These are phyloP conservation scores for Hololepta plana DNA, from an alignment of 2,888 invertebrate genomes.

Conservation along the genomic window DNA sequence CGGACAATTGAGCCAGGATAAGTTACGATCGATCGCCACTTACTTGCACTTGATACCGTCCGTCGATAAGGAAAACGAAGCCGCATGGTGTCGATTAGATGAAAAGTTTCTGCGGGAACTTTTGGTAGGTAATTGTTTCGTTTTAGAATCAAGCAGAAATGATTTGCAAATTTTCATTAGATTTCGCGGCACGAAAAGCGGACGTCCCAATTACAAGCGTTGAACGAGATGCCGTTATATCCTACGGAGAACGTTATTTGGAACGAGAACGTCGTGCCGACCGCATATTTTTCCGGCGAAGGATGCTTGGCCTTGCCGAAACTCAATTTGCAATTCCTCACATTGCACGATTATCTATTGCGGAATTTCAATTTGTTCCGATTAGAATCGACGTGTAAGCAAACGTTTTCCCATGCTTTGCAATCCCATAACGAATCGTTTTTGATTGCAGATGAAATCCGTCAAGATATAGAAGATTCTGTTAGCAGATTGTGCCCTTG, in stretches of 20 bases:
- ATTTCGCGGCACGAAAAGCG: slow-evolving; percentile 74
- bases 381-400: slow-evolving; percentile 90
- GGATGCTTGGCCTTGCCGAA: slow-evolving; percentile 92
- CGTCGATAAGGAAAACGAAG: slow-evolving; percentile 41
- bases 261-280: slow-evolving; percentile 98
- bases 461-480: slow-evolving; percentile 96
- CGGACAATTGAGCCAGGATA: slow-evolving; percentile 47
- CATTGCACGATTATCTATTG: slow-evolving; percentile 91
- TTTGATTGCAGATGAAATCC: slow-evolving; percentile 70
- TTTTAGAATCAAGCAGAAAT: no score
- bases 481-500: slow-evolving; percentile 90
- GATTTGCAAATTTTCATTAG: slow-evolving; percentile 30
- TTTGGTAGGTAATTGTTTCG: slow-evolving; percentile 49
- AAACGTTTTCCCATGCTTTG: slow-evolving; percentile 6
- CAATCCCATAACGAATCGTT: slow-evolving; percentile 4
- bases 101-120: slow-evolving; percentile 70
- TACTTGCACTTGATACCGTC: slow-evolving; percentile 75
- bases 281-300: slow-evolving; percentile 93
- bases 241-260: slow-evolving; percentile 97
- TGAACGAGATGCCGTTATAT: slow-evolving; percentile 97
- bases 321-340: slow-evolving; percentile 93
- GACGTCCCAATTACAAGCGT: slow-evolving; percentile 78
- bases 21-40: slow-evolving; percentile 69
- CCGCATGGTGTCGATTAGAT: slow-evolving; percentile 60
- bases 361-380: slow-evolving; percentile 96